Evolutionary conservation across 2,888 invertebrate species (phyloP), one percentile per base, ranked within the genome.

Genomic region (Drosophila trichaetosa): DNA sequence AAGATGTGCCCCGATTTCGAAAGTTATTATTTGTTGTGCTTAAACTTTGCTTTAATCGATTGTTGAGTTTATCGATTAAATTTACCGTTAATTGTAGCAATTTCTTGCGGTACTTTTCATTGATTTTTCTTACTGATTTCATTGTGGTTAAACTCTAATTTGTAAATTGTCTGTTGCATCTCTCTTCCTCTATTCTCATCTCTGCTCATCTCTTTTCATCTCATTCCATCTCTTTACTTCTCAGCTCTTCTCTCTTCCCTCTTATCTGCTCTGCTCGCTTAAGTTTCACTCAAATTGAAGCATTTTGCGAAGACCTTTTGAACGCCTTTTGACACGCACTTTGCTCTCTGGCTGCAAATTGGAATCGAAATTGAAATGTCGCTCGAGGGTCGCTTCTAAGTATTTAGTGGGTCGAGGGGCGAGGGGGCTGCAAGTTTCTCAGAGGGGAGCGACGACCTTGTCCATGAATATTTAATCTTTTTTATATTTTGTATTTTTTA

Each of bases 381-480:
- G 68, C 31, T 27, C 52, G 60, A 57, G 71, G 76, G 62, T 61
- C 59, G 73, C 52, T 21, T 24, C 61, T 52, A 27, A 34, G 27
- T 24, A n/a, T 27, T 42, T 29, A 27, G 16, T 13, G 6, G n/a
- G n/a, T n/a, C 8, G n/a, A 49, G 16, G 21, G n/a, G 57, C n/a
- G n/a, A 0, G 63, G 29, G 29, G 7, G 27, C 36, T 21, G 53
- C 58, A 53, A 57, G 69, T 33, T 76, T 69, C 76, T 76, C 77
- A 62, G n/a, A 59, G 34, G 27, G 49, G 38, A n/a, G 18, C 7
- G 8, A 27, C 65, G 78, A 77, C 79, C 81, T 79, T 80, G 79
- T 80, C 63, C 81, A 80, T 79, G 79, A 79, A 79, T 81, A 76
- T 80, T 69, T 76, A 65, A 74, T 40, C 65, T 60, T 48, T 24